Conservation (phyloP, 2,888 invertebrate species). For the Diabrotica balteata region DNA sequence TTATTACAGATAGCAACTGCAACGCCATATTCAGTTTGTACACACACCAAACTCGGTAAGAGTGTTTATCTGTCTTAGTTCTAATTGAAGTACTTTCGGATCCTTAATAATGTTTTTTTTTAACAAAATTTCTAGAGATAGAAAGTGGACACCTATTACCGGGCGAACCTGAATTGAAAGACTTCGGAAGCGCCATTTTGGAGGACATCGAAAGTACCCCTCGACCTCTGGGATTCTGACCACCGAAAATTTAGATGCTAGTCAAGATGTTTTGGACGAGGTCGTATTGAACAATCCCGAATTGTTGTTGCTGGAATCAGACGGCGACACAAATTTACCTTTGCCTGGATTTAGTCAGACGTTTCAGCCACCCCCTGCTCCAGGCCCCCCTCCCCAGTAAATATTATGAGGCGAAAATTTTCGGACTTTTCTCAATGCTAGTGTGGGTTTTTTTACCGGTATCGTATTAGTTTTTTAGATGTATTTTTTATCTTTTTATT, state of each 20-base stretch:
- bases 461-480: no score
- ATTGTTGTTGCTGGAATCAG: slow-evolving; percentile 48
- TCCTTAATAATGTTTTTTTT: neutral
- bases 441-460: no score
- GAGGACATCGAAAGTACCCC: slow-evolving; percentile 43
- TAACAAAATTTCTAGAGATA: neutral
- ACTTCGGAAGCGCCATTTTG: slow-evolving; percentile 46
- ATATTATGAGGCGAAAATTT: neutral
- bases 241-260: slow-evolving; percentile 36
- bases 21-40: no score
- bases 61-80: no score
- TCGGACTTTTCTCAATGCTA: no score
- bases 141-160: slow-evolving; percentile 2
- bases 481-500: no score
- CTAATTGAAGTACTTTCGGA: neutral
- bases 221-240: slow-evolving; percentile 28
- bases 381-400: slow-evolving; percentile 23
- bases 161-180: slow-evolving; percentile 5
- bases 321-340: slow-evolving; percentile 56
- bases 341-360: slow-evolving; percentile 63
- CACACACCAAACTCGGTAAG: no score
- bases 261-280: slow-evolving; percentile 34
- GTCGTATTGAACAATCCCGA: slow-evolving; percentile 49
- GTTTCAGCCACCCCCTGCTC: slow-evolving; percentile 58
- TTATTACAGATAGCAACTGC: no score